These are phyloP conservation scores for Arge pagana DNA, from an alignment of 2,888 invertebrate genomes.

Conservation along the genomic window DNA sequence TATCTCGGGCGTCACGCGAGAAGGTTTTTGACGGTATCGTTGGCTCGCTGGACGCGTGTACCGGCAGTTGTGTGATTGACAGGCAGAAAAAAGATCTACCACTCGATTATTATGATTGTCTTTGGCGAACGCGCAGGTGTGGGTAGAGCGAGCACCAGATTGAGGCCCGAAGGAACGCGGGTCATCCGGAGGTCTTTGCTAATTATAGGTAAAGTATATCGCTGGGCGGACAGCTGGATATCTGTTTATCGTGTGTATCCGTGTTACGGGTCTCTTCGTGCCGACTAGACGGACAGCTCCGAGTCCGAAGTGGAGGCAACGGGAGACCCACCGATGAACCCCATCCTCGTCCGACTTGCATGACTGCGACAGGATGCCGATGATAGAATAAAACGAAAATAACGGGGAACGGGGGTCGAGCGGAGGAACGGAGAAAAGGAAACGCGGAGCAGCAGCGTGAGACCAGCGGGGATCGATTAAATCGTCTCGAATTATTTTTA, in stretches of 20 bases:
- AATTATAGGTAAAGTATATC: conserved; percentile 53
- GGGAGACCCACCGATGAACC: neutral
- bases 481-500: no score
- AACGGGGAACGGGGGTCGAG: neutral
- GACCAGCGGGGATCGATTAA: no score
- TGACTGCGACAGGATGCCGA: no score
- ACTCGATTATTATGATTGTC: conserved; percentile 53
- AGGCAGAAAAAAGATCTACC: conserved; percentile 46
- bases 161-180: conserved; percentile 40
- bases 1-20: conserved; percentile 24
- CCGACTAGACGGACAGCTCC: conserved; percentile 10
- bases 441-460: conserved; percentile 4
- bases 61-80: conserved; percentile 51
- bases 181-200: conserved; percentile 53
- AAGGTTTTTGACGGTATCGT: conserved; percentile 30
- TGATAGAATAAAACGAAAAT: no score
- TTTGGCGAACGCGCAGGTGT: no score
- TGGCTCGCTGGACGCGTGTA: no score
- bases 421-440: conserved; percentile 9
- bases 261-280: no score
- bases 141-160: conserved; percentile 46
- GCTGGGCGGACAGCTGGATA: conserved; percentile 47
- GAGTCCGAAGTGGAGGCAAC: conserved; percentile 2
- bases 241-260: conserved; percentile 54
- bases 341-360: neutral